These are phyloP conservation scores for Oenanthe oenanthe DNA, from an alignment of 2,113 vertebrate genomes.

Conservation along the genomic window DNA sequence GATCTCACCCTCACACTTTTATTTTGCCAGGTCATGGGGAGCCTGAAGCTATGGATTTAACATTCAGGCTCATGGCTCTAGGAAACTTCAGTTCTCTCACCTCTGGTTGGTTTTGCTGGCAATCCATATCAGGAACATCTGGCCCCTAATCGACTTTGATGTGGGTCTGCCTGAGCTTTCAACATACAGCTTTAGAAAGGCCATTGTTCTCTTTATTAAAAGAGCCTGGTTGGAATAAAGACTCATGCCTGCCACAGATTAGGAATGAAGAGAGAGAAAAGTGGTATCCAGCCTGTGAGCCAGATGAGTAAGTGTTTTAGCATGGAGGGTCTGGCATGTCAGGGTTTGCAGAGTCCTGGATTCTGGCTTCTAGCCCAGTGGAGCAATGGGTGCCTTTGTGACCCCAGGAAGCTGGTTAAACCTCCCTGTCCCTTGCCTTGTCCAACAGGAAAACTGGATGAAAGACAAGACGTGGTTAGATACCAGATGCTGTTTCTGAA, in stretches of 20 bases:
- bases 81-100: neutral
- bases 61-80: neutral
- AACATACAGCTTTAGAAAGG: neutral
- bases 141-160: neutral
- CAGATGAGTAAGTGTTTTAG: neutral
- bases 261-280: neutral
- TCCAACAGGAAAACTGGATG: slow-evolving; percentile 23
- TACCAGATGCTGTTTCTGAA: slow-evolving; percentile 9
- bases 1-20: neutral
- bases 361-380: neutral
- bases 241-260: neutral
- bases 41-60: neutral
- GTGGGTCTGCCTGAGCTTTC: neutral
- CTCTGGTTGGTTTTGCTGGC: slow-evolving; percentile 12
- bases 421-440: neutral
- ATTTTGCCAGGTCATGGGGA: neutral
- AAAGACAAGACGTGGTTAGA: slow-evolving; percentile 9
- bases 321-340: neutral
- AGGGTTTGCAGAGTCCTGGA: neutral
- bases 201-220: slow-evolving; percentile 2
- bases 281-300: neutral
- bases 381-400: neutral
- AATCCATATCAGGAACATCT: neutral
- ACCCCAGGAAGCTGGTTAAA: slow-evolving; percentile 14
- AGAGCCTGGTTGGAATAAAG: neutral